A percentile compares a stretch with the other conserved stretches of the same genome.
Conservation (phyloP, 2,797 vertebrate genomes). For the Ceryle rudis region DNA sequence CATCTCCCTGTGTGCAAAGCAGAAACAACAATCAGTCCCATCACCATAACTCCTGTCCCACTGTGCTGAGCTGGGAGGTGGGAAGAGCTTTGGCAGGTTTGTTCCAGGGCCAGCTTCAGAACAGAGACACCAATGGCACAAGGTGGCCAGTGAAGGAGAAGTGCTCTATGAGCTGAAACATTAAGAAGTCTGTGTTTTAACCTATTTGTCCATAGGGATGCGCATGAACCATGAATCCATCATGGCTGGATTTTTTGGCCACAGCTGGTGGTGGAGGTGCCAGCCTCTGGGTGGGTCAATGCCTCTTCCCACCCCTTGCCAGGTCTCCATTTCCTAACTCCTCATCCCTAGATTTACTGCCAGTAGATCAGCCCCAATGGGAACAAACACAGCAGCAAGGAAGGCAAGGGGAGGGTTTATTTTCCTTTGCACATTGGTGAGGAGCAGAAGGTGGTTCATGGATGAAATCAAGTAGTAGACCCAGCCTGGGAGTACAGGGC, state of each 20-base stretch:
- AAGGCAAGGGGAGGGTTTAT: neutral
- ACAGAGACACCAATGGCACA: neutral
- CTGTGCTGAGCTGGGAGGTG: neutral
- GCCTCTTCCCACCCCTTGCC: too few relatives aligned
- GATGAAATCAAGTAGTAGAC: neutral
- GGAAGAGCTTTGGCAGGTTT: neutral
- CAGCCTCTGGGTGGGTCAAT: neutral
- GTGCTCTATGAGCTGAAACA: neutral
- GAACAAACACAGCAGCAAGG: neutral
- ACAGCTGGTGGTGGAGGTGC: neutral
- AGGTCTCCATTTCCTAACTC: neutral
- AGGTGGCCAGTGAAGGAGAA: neutral
- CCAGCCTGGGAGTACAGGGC: accelerated
- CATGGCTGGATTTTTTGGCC: neutral
- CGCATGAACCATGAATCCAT: neutral
- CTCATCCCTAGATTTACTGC: neutral
- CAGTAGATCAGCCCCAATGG: neutral
- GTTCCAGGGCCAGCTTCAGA: neutral
- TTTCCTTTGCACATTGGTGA: neutral
- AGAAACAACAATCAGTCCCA: neutral
- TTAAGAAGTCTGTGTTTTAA: neutral
- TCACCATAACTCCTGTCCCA: neutral
- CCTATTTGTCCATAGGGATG: neutral
- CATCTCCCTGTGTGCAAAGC: neutral
- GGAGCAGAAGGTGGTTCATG: neutral